These are phyloP conservation scores for Coelopa frigida DNA, from an alignment of 1,140 invertebrate species.

Conservation along the genomic window DNA sequence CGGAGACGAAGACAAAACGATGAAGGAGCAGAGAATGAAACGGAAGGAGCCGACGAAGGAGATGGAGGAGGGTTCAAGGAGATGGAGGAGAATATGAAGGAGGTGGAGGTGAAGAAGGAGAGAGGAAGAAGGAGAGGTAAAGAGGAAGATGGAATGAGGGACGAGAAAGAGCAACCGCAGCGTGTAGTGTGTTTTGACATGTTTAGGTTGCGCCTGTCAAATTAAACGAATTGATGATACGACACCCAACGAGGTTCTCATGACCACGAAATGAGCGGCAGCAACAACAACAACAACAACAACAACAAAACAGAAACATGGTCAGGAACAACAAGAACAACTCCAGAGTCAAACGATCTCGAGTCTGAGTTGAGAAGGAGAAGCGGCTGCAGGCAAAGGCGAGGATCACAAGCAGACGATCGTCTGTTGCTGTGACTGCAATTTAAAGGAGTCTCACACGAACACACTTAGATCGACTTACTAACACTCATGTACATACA, in stretches of 20 bases:
- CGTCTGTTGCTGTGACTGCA: neutral
- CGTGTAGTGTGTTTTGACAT: slow-evolving; percentile 40
- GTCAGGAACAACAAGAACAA: slow-evolving; percentile 8
- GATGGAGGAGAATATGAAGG: no score
- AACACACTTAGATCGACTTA: no score
- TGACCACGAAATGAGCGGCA: slow-evolving; percentile 13
- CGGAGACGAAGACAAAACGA: no score
- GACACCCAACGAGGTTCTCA: slow-evolving; percentile 46
- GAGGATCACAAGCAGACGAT: no score
- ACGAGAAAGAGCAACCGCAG: neutral
- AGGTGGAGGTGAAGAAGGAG: neutral
- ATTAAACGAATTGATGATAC: slow-evolving; percentile 47
- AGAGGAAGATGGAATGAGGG: neutral
- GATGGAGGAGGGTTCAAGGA: no score
- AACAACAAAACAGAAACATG: no score
- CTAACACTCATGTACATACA: no score
- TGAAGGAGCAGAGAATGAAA: no score
- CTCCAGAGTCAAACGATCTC: no score
- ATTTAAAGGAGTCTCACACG: neutral
- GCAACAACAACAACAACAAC: slow-evolving; percentile 5
- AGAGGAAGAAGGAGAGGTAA: neutral
- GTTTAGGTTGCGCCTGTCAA: slow-evolving; percentile 47
- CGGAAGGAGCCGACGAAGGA: no score
- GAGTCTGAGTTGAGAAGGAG: no score
- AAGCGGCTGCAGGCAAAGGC: no score